Conservation (phyloP, 2,888 invertebrate genomes). For the Tenodera sinensis region DNA sequence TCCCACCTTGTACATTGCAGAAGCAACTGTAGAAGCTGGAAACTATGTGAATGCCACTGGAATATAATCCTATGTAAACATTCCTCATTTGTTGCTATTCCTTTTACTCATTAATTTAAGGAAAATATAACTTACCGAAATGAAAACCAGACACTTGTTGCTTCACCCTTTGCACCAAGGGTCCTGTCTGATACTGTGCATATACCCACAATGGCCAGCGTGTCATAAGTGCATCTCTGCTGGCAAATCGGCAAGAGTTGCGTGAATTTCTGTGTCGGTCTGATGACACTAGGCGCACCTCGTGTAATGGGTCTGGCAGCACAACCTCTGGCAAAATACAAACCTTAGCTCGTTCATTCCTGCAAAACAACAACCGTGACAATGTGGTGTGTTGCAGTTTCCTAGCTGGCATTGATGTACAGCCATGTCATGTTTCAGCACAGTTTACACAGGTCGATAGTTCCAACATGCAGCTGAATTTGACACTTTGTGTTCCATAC, state of each 20-base stretch:
- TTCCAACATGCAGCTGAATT: too few species aligned
- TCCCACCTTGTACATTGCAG: too few species aligned
- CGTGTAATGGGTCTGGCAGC: conserved; percentile 54
- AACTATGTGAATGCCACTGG: too few species aligned
- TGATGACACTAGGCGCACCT: conserved; percentile 41
- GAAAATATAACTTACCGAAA: conserved; percentile 36
- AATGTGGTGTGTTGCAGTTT: too few species aligned
- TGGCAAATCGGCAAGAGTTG: conserved; percentile 40
- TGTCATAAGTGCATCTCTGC: conserved; percentile 52
- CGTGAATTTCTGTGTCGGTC: conserved; percentile 37
- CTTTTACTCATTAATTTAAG: not conserved
- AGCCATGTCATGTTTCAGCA: too few species aligned
- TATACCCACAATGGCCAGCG: conserved; percentile 66
- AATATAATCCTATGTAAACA: not conserved
- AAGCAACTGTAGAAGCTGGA: too few species aligned
- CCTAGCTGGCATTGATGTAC: too few species aligned
- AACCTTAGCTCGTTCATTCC: conserved; percentile 56
- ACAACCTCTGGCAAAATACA: conserved; percentile 65
- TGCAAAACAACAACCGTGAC: conserved; percentile 35
- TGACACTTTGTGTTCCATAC: too few species aligned
- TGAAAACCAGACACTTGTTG: conserved; percentile 40
- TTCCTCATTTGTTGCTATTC: not conserved
- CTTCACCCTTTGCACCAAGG: conserved; percentile 45
- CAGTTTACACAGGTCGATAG: too few species aligned
- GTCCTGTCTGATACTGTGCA: conserved; percentile 56